Evolutionary conservation across 2,113 vertebrate species (phyloP).

Genomic region (Vombatus ursinus): DNA sequence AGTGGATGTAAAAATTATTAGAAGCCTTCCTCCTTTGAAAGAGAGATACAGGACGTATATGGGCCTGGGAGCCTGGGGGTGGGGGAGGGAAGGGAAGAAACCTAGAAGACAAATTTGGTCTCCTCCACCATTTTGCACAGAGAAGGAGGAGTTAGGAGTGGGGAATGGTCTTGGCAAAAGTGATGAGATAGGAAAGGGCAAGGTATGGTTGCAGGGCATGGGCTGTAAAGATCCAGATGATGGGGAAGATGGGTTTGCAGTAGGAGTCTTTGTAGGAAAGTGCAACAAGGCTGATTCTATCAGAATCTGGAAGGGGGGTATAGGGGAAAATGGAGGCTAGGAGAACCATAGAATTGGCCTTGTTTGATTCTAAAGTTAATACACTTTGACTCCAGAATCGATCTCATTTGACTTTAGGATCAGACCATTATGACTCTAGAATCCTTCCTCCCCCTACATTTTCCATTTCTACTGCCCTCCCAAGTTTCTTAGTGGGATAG

Average conservation of each 20-base stretch:
- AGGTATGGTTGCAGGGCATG: not conserved
- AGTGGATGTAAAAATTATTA: not conserved
- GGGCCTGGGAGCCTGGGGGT: not conserved
- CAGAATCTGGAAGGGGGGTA: not conserved
- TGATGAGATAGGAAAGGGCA: not conserved
- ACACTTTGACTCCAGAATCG: conserved; percentile 44
- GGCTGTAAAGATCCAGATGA: not conserved
- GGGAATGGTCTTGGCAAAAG: not conserved
- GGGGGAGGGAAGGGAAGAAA: not conserved
- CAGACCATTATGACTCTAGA: not conserved
- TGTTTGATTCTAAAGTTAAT: conserved; percentile 50
- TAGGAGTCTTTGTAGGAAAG: not conserved
- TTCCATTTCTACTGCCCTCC: not conserved
- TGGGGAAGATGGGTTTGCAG: not conserved
- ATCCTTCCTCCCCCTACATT: not conserved
- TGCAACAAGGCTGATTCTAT: not conserved
- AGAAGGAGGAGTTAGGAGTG: not conserved
- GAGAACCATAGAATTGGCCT: not conserved
- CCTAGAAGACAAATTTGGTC: not conserved
- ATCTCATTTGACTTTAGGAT: conserved; percentile 1
- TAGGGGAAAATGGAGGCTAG: not conserved
- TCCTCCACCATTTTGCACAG: not conserved
- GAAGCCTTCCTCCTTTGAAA: not conserved
- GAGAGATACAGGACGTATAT: not conserved
- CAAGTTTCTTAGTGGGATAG: not conserved